Base-by-base conservation (phyloP, 2,113 vertebrate species). In the Himantopus leucocephalus region DNA sequence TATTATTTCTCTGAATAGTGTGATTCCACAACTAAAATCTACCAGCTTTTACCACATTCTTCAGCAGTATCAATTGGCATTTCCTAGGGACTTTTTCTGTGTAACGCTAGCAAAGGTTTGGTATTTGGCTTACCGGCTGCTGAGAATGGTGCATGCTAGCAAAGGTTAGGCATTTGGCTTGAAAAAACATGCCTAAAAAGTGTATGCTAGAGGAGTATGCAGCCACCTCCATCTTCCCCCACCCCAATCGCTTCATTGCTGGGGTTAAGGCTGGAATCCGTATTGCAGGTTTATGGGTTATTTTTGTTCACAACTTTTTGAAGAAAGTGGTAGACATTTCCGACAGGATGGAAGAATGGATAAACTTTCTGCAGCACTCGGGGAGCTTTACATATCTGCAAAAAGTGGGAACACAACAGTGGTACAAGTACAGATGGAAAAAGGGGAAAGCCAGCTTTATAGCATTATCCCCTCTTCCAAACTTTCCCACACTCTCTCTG, bases 51-150 rank as follows among this genome's bases (percentile, higher is more conserved):
- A 50, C 67, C 74, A 75, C 58, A 41, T 68, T 58, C 29, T 79
- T 80, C 39, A 76, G 34, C 29, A 26, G 21, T 43, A 47, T 16
- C 41, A 60, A 48, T 6, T 88, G 77, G 19, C 19, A 86, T 95
- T 92, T 94, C 35, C 29, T 62, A 35, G 64, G 78, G 85, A 50
- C 77, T 94, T 95, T 71, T 85, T 35, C 81, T 63, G 1, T 15
- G 1, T 85, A 77, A 39, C 35, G 20, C 32, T 35, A 60, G 32
- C 24, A 64, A 8, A 77, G 50, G 9, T 58, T 77, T 82, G 76
- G 39, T 58, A 85, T 95, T 88, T 96, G 63, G 35, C 47, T 87
- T 62, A 18, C 63, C 86, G 52, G 58, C 75, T 71, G 64, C 71
- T 37, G 55, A 35, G 47, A 85, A 55, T 23, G 47, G 32, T 71